These are phyloP conservation scores for Drosophila saltans DNA, from an alignment of 1,140 invertebrate species.

Conservation along the genomic window DNA sequence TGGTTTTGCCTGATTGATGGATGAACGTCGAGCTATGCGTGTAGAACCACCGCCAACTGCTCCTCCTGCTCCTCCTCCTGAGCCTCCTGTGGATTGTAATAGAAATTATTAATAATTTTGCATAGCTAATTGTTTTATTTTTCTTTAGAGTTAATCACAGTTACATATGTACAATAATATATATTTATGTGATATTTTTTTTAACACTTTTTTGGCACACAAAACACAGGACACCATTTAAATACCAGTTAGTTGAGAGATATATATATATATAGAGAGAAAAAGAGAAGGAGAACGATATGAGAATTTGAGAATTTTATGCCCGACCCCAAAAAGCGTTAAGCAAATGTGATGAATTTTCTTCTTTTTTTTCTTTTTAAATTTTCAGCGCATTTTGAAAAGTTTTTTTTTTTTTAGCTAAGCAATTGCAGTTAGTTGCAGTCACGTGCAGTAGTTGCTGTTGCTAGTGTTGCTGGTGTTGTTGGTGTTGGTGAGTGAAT, in stretches of 20 bases:
- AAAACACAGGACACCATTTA: slow-evolving; percentile 64
- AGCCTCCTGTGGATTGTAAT: slow-evolving; percentile 57
- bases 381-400: not conserved
- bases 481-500: slow-evolving; percentile 24
- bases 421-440: slow-evolving; percentile 51
- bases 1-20: slow-evolving; percentile 88
- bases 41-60: slow-evolving; percentile 59
- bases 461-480: slow-evolving; percentile 4
- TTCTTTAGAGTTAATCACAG: slow-evolving; percentile 50
- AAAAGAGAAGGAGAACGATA: not conserved
- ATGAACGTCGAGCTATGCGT: slow-evolving; percentile 83
- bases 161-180: slow-evolving; percentile 44
- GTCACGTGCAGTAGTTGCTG: slow-evolving; percentile 34
- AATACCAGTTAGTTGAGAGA: slow-evolving; percentile 48
- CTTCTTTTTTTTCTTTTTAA: not conserved
- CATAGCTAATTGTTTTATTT: not conserved
- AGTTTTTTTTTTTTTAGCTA: slow-evolving; percentile 9
- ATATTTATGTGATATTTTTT: slow-evolving; percentile 13
- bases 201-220: slow-evolving; percentile 33
- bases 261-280: slow-evolving; percentile 3
- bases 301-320: slow-evolving; percentile 10
- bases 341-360: slow-evolving; percentile 9
- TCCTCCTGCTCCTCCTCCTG: slow-evolving; percentile 18
- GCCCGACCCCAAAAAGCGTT: slow-evolving; percentile 11
- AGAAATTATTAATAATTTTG: slow-evolving; percentile 7